Evolutionary conservation across 2,888 invertebrate species (phyloP).

Genomic region (Eudemis profundana): DNA sequence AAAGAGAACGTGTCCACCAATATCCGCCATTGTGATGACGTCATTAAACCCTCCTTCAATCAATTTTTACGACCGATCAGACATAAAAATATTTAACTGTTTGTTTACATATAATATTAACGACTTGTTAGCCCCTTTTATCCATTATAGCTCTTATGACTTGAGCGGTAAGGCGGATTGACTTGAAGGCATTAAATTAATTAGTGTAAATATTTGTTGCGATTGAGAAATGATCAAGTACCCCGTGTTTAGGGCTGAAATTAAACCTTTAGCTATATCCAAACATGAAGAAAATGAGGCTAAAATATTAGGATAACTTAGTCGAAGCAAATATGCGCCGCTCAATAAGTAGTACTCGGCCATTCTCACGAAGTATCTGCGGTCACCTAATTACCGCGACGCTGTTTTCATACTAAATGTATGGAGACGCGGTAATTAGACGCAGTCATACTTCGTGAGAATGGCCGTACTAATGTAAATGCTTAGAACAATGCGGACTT

Average conservation of each 20-base stretch:
- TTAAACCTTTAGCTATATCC: neutral
- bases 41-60: constrained; percentile 77
- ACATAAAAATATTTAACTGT: constrained; percentile 84
- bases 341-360: no score
- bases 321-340: no score
- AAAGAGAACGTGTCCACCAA: constrained; percentile 25
- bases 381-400: no score
- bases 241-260: constrained; percentile 8
- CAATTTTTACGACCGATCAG: constrained; percentile 80
- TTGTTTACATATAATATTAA: constrained; percentile 83
- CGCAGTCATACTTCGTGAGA: no score
- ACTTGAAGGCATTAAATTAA: constrained; percentile 59
- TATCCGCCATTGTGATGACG: constrained; percentile 56
- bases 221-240: constrained; percentile 57
- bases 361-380: no score
- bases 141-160: constrained; percentile 49
- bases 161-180: constrained; percentile 46
- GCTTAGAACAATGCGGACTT: no score
- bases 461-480: no score
- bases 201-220: constrained; percentile 66
- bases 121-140: constrained; percentile 51
- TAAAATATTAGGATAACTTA: no score
- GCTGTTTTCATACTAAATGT: no score
- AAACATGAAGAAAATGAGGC: no score
- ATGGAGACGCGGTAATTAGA: no score